Base-by-base conservation (phyloP, 2,797 vertebrate genomes). In the Micrastur ruficollis region DNA sequence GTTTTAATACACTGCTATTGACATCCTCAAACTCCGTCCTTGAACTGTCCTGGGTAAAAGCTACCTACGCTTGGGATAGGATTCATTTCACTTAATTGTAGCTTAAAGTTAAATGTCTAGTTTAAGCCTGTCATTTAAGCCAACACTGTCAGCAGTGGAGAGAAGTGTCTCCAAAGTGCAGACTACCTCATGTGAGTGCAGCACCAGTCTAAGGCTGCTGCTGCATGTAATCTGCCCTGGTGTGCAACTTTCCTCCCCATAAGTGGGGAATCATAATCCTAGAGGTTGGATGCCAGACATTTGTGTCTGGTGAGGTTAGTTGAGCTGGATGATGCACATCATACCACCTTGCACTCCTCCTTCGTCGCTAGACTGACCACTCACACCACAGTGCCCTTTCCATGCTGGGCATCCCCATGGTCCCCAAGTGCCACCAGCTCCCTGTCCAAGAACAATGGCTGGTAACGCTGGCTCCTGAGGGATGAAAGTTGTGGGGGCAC, bases 391-490 rank as follows among this genome's bases (percentile, higher is more conserved):
- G 29, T 56, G 20, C 38, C 38, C 42, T 76, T 68, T 82, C 66
- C 2, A 1, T 53, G 36, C n/a, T 66, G 80, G 31, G 7, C 31
- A 18, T n/a, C 23, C 29, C 27, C 19, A 15, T 23, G 44, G 17
- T 86, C 16, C 50, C 38, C 58, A 71, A 1, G 32, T 29, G 36
- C 42, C 81, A 66, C 26, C 42, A 80, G 47, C n/a, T 66, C 20
- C 42, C 42, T 40, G 9, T 71, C 46, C 53, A 85, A 52, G 61
- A 62, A 21, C 32, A 72, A 6, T 0, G 0, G 16, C 40, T 73
- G 19, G 44, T 44, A 55, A 56, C 0, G 0, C 52, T 83, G 73
- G 13, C 13, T 74, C 23, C 34, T 1, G 3, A 16, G 14, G 31
- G 29, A 11, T 52, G 49, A n/a, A 81, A 59, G 23, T 1, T 85